phyloP scores from a whole-genome alignment of 2,113 vertebrate species.

The Peucedramus taeniatus region DNA sequence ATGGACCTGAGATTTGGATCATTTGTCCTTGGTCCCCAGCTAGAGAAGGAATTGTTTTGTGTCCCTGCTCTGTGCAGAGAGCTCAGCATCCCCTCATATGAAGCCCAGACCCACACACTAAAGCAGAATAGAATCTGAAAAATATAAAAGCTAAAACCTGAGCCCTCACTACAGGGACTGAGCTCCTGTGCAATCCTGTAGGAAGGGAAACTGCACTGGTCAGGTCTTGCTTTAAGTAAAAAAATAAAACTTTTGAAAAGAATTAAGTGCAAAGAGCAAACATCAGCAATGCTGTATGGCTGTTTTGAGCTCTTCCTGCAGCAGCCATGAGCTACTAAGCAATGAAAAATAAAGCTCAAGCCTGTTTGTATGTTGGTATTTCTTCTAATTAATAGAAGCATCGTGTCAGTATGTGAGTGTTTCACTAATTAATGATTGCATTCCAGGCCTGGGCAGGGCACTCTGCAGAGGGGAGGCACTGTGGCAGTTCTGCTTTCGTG shows the following conservation, averaged over 20 bases:
- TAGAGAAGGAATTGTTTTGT: background rate
- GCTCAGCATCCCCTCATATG: rapidly evolving
- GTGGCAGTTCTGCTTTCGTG: background rate
- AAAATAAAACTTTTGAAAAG: background rate
- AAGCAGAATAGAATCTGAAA: background rate
- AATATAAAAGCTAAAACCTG: background rate
- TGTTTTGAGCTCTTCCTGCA: background rate
- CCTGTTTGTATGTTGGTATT: background rate
- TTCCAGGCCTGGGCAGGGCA: background rate
- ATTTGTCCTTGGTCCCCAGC: background rate
- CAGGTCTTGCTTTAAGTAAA: background rate
- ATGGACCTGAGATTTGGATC: background rate
- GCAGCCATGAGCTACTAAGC: background rate
- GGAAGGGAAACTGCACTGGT: background rate
- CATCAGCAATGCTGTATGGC: rapidly evolving
- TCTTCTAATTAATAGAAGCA: background rate
- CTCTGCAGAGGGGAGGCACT: background rate
- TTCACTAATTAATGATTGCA: background rate
- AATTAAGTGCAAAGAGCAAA: background rate
- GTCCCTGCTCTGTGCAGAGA: background rate
- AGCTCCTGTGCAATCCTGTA: background rate
- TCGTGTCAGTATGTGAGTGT: background rate
- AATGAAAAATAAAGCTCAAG: background rate
- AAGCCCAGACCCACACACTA: background rate
- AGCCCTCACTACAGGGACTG: background rate